phyloP scores from a whole-genome alignment of 2,888 invertebrate species.

The Stenichneumon culpator region DNA sequence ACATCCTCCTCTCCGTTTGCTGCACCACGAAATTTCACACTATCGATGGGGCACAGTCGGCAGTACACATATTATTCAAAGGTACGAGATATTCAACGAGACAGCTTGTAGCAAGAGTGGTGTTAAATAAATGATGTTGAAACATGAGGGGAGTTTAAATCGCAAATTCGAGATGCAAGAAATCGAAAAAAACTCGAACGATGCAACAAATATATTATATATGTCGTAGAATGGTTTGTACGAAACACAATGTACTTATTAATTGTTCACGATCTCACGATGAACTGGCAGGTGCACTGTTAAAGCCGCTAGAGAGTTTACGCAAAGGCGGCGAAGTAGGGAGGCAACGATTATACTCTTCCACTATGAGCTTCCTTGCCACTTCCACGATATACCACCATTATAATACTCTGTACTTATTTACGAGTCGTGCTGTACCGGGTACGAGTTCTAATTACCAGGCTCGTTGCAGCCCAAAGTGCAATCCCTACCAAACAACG shows the following conservation, averaged over 20 bases:
- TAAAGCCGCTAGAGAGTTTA: conserved; percentile 72
- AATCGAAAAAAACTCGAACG: conserved; percentile 9
- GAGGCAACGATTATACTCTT: conserved; percentile 69
- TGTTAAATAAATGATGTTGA: neutral
- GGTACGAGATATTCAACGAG: conserved; percentile 38
- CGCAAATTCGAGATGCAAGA: neutral
- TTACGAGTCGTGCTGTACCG: conserved; percentile 43
- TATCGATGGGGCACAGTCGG: conserved; percentile 25
- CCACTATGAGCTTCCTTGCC: conserved; percentile 67
- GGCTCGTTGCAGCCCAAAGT: conserved; percentile 55
- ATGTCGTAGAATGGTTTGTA: conserved; percentile 42
- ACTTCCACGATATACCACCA: conserved; percentile 63
- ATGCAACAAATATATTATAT: neutral
- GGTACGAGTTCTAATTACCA: conserved; percentile 62
- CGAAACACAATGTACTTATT: conserved; percentile 74
- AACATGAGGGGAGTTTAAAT: conserved; percentile 22
- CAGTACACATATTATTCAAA: conserved; percentile 55
- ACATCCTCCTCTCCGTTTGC: conserved; percentile 44
- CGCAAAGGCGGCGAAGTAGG: conserved; percentile 70
- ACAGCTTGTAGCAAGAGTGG: neutral
- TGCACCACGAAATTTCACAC: conserved; percentile 49
- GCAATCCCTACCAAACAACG: conserved; percentile 41
- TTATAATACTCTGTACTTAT: conserved; percentile 41
- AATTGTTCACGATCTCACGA: conserved; percentile 79
- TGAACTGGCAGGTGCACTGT: conserved; percentile 75